phyloP scores from a whole-genome alignment of 2,797 vertebrate genomes.

The Emydoidea blandingii region DNA sequence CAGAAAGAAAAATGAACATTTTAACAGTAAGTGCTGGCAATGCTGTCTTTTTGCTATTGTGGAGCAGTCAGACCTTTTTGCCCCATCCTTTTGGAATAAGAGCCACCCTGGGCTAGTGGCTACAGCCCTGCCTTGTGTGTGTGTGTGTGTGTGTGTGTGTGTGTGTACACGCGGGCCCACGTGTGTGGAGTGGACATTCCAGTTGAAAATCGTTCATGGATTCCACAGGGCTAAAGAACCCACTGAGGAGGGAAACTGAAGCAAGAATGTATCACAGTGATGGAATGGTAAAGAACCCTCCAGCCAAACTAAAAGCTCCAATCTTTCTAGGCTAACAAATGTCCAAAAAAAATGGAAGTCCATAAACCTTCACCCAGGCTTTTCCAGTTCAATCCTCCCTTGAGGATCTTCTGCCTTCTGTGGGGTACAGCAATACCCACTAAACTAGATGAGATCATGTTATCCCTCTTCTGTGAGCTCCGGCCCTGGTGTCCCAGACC shows the following conservation, averaged over 20 bases:
- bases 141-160: neutral
- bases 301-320: neutral
- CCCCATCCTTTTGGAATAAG: neutral
- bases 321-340: neutral
- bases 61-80: neutral
- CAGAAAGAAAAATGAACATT: neutral
- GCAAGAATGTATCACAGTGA: neutral
- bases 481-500: too few relatives aligned
- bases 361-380: neutral
- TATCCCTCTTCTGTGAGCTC: neutral
- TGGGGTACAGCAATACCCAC: neutral
- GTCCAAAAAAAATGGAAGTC: neutral
- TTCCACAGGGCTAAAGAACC: neutral
- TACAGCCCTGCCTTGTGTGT: neutral
- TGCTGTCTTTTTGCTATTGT: neutral
- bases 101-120: neutral
- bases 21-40: neutral
- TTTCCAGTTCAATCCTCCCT: neutral
- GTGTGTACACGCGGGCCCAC: fast-evolving
- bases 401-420: neutral
- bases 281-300: neutral
- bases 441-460: neutral
- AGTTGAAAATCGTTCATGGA: neutral
- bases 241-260: neutral
- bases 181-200: too few relatives aligned